Evolutionary conservation across 2,888 invertebrate species (phyloP).

Genomic region (Saturnia japonica): DNA sequence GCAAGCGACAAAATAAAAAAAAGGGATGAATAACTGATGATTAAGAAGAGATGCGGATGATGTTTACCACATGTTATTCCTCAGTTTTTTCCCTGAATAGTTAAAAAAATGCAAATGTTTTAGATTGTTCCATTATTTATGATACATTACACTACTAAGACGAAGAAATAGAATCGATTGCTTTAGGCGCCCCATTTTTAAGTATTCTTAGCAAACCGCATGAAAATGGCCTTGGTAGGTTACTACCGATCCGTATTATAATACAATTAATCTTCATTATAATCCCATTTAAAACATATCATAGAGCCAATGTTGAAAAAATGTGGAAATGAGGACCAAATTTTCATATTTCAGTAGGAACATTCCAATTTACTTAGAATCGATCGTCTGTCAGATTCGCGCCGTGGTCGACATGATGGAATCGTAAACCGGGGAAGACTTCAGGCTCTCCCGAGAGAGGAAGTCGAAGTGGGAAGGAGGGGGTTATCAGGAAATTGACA

Average conservation of each 20-base stretch:
- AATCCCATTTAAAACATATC: slow-evolving; percentile 9
- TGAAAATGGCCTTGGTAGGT: background rate
- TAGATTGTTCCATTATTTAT: too few species aligned
- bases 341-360: slow-evolving; percentile 26
- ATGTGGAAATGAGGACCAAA: slow-evolving; percentile 18
- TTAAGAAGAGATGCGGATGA: too few species aligned
- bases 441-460: slow-evolving; percentile 23
- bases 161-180: background rate
- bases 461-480: background rate
- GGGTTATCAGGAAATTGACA: slow-evolving; percentile 34
- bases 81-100: too few species aligned
- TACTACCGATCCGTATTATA: background rate
- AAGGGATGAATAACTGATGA: too few species aligned
- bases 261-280: slow-evolving; percentile 6
- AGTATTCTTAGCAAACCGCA: background rate
- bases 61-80: too few species aligned
- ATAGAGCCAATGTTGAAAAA: background rate
- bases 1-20: background rate
- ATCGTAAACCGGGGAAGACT: slow-evolving; percentile 33
- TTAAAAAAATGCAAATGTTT: too few species aligned
- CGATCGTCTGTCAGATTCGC: slow-evolving; percentile 24
- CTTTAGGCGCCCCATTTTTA: background rate
- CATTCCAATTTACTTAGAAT: slow-evolving; percentile 23
- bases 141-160: too few species aligned
- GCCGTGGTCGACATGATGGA: slow-evolving; percentile 23